phyloP scores from a whole-genome alignment of 2,113 vertebrate species.

The Chaenocephalus aceratus region DNA sequence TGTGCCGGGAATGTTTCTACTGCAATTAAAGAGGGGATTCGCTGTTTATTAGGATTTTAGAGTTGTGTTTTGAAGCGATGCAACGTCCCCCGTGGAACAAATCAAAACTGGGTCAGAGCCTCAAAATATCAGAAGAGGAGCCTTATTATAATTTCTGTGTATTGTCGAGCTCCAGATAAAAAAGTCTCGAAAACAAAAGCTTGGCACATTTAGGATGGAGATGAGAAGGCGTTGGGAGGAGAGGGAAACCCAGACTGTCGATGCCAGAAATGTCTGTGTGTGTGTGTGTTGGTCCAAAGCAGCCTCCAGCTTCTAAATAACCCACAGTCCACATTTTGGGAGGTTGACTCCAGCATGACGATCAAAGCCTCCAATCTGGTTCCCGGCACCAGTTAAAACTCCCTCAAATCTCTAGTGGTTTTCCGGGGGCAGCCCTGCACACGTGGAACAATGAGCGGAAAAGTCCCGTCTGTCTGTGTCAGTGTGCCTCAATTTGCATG shows the following conservation, averaged over 20 bases:
- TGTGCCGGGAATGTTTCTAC: conserved; percentile 39
- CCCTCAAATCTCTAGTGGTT: conserved; percentile 37
- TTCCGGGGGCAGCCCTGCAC: conserved; percentile 29
- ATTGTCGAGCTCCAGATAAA: conserved; percentile 62
- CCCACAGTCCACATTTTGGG: conserved; percentile 41
- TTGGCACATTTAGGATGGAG: conserved; percentile 62
- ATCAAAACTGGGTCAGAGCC: conserved; percentile 81
- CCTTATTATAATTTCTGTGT: conserved; percentile 71
- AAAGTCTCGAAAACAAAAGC: conserved; percentile 67
- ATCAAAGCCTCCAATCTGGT: conserved; percentile 54
- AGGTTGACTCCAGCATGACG: conserved; percentile 16
- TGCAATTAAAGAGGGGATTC: conserved; percentile 50
- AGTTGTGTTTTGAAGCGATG: conserved; percentile 51
- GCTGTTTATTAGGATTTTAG: conserved; percentile 51
- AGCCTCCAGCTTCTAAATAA: conserved; percentile 48
- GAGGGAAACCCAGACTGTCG: conserved; percentile 42
- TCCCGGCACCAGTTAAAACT: conserved; percentile 19
- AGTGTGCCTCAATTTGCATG: conserved; percentile 50
- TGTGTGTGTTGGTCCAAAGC: conserved; percentile 25
- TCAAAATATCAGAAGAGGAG: conserved; percentile 72
- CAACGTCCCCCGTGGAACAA: conserved; percentile 58
- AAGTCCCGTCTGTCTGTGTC: conserved; percentile 37
- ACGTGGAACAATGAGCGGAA: conserved; percentile 18
- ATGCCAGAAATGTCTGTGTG: conserved; percentile 34
- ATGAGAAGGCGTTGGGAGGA: conserved; percentile 48